These are phyloP conservation scores for Lasioglossum vierecki DNA, from an alignment of 2,888 invertebrate species.

Conservation along the genomic window DNA sequence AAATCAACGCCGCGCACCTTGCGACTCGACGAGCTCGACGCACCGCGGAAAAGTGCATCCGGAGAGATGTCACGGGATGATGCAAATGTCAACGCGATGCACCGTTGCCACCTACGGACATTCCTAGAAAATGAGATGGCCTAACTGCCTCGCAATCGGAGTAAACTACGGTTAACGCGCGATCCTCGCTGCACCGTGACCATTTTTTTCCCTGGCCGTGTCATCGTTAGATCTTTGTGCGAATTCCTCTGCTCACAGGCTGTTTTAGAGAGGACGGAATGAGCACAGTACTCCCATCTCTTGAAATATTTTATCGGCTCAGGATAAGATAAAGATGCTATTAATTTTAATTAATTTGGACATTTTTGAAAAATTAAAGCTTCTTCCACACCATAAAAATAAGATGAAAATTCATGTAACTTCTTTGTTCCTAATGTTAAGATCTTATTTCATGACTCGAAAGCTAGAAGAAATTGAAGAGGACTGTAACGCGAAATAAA, in stretches of 20 bases:
- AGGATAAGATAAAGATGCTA: background rate
- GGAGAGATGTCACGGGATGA: constrained; percentile 25
- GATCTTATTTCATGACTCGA: background rate
- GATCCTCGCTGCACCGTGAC: constrained; percentile 1
- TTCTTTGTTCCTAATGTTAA: background rate
- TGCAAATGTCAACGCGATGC: constrained; percentile 35
- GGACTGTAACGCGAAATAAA: too few relatives aligned
- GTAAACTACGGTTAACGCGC: background rate
- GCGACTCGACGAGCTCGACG: background rate
- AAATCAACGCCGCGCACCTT: background rate
- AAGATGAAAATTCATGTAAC: background rate
- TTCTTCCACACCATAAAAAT: too few relatives aligned
- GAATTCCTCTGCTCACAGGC: background rate
- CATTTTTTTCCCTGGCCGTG: background rate
- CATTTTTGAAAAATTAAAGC: too few relatives aligned
- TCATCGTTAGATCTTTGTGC: background rate
- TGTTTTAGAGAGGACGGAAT: background rate
- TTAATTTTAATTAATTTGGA: background rate
- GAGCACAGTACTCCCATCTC: background rate
- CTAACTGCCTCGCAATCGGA: background rate
- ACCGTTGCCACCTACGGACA: constrained; percentile 42
- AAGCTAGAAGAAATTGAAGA: background rate
- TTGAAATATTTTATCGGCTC: background rate
- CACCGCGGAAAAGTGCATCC: background rate
- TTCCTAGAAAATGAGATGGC: constrained; percentile 41